Base-by-base conservation (phyloP, 1,140 invertebrate species). In the Archivesica marissinica region DNA sequence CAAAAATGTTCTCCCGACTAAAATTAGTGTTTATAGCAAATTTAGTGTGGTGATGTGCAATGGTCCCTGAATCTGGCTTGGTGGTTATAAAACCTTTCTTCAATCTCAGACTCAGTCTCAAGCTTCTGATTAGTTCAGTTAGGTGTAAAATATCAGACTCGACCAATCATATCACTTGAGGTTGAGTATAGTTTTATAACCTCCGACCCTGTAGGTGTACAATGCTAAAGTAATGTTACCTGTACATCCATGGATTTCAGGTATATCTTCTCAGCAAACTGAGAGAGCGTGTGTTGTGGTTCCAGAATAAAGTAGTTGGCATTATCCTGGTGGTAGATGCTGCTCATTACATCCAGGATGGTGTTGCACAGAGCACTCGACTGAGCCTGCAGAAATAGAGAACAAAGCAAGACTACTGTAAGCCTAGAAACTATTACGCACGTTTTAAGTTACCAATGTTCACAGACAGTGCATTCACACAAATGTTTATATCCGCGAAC, bases 251-350 rank as follows among this genome's bases (percentile, higher is more conserved):
- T 94, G 82, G 97, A 96, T 94, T 99, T 99, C 2, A 96, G 93
- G 89, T 99, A 96, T 88, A 99, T 98, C 92, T 97, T 97, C 92
- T 99, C 99, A 1, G 98, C 97, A 94, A 99, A 99, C 93, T 98
- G 97, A 88, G 97, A 98, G 11, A 99, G 94, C 4, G 98, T 99
- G 92, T 98, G 97, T 93, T 99, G 97, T 88, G 97, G 97, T 94
- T 99, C 99, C 0, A 99, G 95, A 90, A 99, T 99, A 93, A 99
- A 99, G 94, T 99, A 99, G 94, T 99, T 99, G 23, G 98, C 98
- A 93, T 98, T 97, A 93, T 99, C 99, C 28, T 98, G 98, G 93
- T 99, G 98, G 94, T 99, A 99, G 17, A 99, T 97, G 87, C 97
- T 98, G 17, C 97, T 98, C 92, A 99, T 99, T 1, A 98, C 98